A percentile compares a stretch with the other conserved stretches of the same genome.
These are phyloP conservation scores for Papilio dardanus DNA, from an alignment of 1,140 invertebrate genomes.

Conservation along the genomic window DNA sequence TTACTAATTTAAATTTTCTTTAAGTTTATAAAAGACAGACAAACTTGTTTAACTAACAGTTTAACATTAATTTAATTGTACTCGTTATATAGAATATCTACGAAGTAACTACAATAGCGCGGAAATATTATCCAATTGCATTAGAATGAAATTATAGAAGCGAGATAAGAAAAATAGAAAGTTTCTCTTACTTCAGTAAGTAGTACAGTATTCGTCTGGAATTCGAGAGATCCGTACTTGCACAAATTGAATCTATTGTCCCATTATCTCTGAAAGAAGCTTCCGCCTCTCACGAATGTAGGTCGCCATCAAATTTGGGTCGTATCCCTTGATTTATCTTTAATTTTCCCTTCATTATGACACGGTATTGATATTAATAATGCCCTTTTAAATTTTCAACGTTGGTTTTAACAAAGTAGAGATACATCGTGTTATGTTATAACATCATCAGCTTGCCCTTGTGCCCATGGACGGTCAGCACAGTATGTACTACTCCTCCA, in stretches of 20 bases:
- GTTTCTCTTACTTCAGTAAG: background rate
- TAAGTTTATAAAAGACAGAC: too few species aligned
- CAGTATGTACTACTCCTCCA: too few species aligned
- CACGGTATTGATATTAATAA: background rate
- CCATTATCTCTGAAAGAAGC: slow-evolving; percentile 13
- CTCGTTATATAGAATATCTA: too few species aligned
- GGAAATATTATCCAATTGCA: background rate
- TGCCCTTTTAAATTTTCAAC: background rate
- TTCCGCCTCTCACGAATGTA: slow-evolving; percentile 13
- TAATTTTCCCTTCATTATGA: slow-evolving; percentile 20
- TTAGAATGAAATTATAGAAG: background rate
- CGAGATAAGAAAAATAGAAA: background rate
- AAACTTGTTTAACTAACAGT: too few species aligned
- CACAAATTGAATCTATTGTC: slow-evolving; percentile 29
- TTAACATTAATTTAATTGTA: too few species aligned
- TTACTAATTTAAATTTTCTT: too few species aligned
- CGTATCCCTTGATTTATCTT: slow-evolving; percentile 26
- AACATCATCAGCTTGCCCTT: too few species aligned
- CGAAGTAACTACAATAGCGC: too few species aligned
- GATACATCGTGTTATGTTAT: too few species aligned
- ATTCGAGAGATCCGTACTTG: slow-evolving; percentile 17
- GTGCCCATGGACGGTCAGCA: too few species aligned
- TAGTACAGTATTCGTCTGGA: slow-evolving; percentile 5
- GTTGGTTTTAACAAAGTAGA: too few species aligned
- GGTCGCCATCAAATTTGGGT: slow-evolving; percentile 31